Base-by-base conservation (phyloP, 2,797 vertebrate species). In the Philypnodon macrostomus region DNA sequence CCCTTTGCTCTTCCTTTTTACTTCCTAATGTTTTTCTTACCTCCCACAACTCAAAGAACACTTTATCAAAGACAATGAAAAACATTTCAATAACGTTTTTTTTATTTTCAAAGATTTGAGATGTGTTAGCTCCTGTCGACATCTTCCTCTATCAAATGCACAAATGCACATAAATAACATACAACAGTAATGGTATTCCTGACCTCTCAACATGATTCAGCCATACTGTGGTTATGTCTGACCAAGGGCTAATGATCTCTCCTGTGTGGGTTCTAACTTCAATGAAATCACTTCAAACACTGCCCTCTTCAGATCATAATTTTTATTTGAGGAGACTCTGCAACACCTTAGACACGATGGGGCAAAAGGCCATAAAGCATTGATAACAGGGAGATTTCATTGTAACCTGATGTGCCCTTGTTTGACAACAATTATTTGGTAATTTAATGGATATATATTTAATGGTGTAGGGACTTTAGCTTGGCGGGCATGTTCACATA, bases 251-350 rank as follows among this genome's bases (percentile, higher is more conserved):
- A 13, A 32, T 32, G 31, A 2, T 32, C 31, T 13, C 2, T 11
- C n/a, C 31, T 32, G 12, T n/a, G n/a, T n/a, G n/a, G n/a, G n/a
- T n/a, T n/a, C n/a, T 12, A 19, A 30, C 27, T 64, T 31, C 12
- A 11, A n/a, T 6, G 18, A 23, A 48, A 59, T n/a, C 27, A 37
- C 38, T 58, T 53, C 76, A 66, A 68, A 70, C 65, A 67, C 59
- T 77, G 83, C 80, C 85, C 56, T 70, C 80, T 36, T 77, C 58
- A 78, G 84, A 72, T n/a, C n/a, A n/a, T 35, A 37, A 51, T 23
- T 26, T 23, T n/a, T n/a, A n/a, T n/a, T n/a, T n/a, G n/a, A n/a
- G n/a, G n/a, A n/a, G n/a, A n/a, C n/a, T n/a, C n/a, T n/a, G n/a
- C n/a, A n/a, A n/a, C n/a, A n/a, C n/a, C n/a, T n/a, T n/a, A n/a